These are phyloP conservation scores for Entomobrya multifasciata DNA, from an alignment of 2,888 invertebrate species.

Conservation along the genomic window DNA sequence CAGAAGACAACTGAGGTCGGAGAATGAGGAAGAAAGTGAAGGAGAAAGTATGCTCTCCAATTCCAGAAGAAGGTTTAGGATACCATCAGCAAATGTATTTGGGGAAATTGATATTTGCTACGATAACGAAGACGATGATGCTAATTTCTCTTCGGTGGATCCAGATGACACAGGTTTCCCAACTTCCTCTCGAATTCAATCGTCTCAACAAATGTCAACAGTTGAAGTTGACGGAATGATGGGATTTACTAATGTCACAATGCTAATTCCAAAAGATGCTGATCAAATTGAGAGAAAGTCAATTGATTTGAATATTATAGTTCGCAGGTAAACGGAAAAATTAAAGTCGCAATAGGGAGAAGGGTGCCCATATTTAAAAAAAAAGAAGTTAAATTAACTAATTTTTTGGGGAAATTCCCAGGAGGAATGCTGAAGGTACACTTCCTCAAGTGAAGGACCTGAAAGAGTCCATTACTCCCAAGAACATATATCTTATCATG, in stretches of 20 bases:
- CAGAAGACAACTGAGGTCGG: neutral
- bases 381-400: neutral
- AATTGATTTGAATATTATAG: constrained; percentile 59
- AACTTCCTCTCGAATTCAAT: neutral
- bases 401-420: too few species aligned
- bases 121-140: constrained; percentile 6
- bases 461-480: constrained; percentile 37
- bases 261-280: constrained; percentile 48
- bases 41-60: neutral
- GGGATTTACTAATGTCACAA: constrained; percentile 51
- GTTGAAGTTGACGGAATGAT: constrained; percentile 33
- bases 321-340: constrained; percentile 59
- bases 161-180: neutral
- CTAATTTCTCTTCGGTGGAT: neutral
- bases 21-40: neutral
- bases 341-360: too few species aligned
- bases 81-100: constrained; percentile 13
- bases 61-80: neutral
- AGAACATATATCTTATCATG: constrained; percentile 61
- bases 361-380: too few species aligned
- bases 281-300: constrained; percentile 1
- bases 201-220: neutral
- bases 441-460: constrained; percentile 50
- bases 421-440: constrained; percentile 36
- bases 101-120: constrained; percentile 44